Conservation (phyloP, 2,113 vertebrate species). For the Larimichthys polyactis region DNA sequence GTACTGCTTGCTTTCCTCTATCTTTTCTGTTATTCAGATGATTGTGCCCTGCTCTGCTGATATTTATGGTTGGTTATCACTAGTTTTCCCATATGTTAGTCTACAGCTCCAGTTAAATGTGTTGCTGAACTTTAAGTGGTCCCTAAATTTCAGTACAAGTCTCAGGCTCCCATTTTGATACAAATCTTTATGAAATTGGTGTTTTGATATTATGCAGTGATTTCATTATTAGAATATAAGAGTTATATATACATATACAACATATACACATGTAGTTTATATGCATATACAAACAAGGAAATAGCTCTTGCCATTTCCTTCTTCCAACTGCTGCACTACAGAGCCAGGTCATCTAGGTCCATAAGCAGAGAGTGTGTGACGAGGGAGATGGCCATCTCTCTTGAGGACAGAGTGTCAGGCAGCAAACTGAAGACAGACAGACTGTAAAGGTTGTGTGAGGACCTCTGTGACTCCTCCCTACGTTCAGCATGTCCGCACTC, state of each 20-base stretch:
- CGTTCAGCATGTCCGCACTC: constrained; percentile 12
- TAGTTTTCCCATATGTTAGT: no score
- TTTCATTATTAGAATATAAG: neutral
- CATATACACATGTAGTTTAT: no score
- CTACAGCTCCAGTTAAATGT: neutral
- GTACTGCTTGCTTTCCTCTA: neutral
- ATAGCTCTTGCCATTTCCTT: no score
- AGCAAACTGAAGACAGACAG: constrained; percentile 48
- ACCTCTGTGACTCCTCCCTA: constrained; percentile 41
- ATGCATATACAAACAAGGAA: neutral
- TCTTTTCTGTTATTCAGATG: neutral
- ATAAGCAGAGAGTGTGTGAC: constrained; percentile 27
- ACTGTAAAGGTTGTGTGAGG: constrained; percentile 62
- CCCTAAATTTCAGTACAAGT: no score
- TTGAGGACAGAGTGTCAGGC: constrained; percentile 56
- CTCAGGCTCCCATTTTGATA: neutral
- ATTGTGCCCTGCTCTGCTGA: neutral
- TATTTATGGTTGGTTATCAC: neutral
- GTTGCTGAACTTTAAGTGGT: neutral
- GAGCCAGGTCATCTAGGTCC: constrained; percentile 40
- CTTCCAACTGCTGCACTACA: constrained; percentile 19
- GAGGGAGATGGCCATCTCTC: constrained; percentile 43
- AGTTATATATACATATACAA: no score
- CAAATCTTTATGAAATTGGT: constrained; percentile 2
- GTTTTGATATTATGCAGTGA: neutral